These are phyloP conservation scores for Drosophila sulfurigaster DNA, from an alignment of 1,140 invertebrate genomes.

Conservation along the genomic window DNA sequence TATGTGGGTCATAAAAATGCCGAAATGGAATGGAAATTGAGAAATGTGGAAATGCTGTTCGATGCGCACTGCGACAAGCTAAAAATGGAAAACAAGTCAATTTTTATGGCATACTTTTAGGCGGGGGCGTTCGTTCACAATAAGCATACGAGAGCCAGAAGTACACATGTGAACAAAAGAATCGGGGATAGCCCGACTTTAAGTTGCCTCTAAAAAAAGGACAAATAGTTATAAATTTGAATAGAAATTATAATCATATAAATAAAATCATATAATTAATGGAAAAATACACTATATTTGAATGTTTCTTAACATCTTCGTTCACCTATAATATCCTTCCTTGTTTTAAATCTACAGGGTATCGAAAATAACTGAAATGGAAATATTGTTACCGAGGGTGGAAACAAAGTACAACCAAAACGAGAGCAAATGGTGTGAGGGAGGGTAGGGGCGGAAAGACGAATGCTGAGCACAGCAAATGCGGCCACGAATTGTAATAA, in stretches of 20 bases:
- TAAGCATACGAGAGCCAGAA: slow-evolving; percentile 2
- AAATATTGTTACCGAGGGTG: slow-evolving; percentile 33
- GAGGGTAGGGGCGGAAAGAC: background rate
- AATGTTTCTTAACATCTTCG: background rate
- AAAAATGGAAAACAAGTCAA: slow-evolving; percentile 59
- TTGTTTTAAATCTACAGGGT: slow-evolving; percentile 6
- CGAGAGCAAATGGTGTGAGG: slow-evolving; percentile 6
- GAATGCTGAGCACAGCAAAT: slow-evolving; percentile 39
- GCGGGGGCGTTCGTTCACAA: slow-evolving; percentile 3
- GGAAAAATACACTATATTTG: background rate
- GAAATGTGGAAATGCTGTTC: slow-evolving; percentile 28
- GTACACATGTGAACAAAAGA: slow-evolving; percentile 3
- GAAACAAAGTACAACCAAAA: slow-evolving; percentile 18
- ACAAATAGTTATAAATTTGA: background rate
- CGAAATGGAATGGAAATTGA: slow-evolving; percentile 54
- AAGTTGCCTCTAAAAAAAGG: background rate
- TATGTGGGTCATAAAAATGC: slow-evolving; percentile 52
- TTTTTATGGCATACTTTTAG: slow-evolving; percentile 58
- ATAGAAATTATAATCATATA: background rate
- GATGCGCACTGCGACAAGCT: slow-evolving; percentile 49
- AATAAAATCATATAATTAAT: background rate
- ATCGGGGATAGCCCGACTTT: background rate
- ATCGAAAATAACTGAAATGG: slow-evolving; percentile 33
- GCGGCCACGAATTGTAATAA: slow-evolving; percentile 36
- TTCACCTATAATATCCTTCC: background rate